Base-by-base conservation (phyloP, 2,797 vertebrate species). In the Sorex maritimensis region DNA sequence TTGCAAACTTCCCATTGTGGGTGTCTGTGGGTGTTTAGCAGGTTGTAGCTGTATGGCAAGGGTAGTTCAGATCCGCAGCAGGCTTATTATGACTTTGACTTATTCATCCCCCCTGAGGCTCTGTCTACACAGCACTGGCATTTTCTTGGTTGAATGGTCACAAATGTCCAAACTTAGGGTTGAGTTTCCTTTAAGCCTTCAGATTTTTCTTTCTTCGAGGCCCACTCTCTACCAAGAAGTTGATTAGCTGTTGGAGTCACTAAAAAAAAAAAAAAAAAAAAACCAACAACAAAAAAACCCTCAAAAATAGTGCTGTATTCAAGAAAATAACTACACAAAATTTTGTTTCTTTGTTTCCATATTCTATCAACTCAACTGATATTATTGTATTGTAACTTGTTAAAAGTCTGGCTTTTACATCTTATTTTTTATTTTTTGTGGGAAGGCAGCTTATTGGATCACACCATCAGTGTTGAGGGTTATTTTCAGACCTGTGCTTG, bases 261-360 rank as follows among this genome's bases (percentile, higher is more conserved):
- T 79, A 34, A 85, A 44, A 44, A 5, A 34, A 85, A 44, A 44
- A 5, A 86, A 87, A 81, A 79, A n/a, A n/a, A n/a, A n/a, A n/a
- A n/a, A n/a, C n/a, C n/a, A n/a, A n/a, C n/a, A n/a, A n/a, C n/a
- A n/a, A n/a, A n/a, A n/a, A n/a, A n/a, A n/a, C n/a, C n/a, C 28
- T 30, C 92, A 63, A 81, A 88, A 83, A 10, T 58, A 2, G 28
- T 24, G 24, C 55, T 81, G 58, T 17, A 81, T 84, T 91, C 7
- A 68, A 91, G 78, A 75, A 91, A 86, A 88, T 63, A 63, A 72
- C 61, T 79, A 12, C 23, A n/a, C 9, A 74, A 67, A 87, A 75
- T 49, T 71, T 67, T 34, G 91, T 80, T 52, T 75, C 7, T 52
- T 52, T 84, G 38, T 86, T 89, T 95, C 15, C 15, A 69, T 55